Evolutionary conservation across 2,888 invertebrate genomes (phyloP), one percentile per base, ranked within the genome.

Genomic region (Dinocampus coccinellae): DNA sequence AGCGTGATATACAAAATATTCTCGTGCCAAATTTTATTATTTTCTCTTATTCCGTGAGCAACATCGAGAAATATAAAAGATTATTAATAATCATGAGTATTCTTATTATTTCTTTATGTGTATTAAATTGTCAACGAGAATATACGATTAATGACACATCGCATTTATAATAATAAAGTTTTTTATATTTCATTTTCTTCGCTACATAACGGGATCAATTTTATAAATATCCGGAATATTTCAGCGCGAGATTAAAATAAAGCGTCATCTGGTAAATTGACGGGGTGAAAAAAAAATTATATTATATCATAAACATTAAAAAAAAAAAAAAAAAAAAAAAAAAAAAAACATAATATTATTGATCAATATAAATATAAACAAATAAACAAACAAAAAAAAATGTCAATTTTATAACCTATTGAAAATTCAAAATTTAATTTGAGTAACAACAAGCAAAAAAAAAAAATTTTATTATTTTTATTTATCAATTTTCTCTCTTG

Each of bases 61-160:
- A 29, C 20, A 68, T 60, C 29, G 47, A 58, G 39, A 65, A 29
- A 22, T 29, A 58, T 52, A 33, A 42, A 26, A 67, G 10, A 11
- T 33, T 1, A 16, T 33, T n/a, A 47, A 47, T 16, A 20, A 47
- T 16, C 4, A n/a, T n/a, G n/a, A n/a, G 26, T 26, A 29, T 24
- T 57, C 22, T 58, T 22, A 22, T 10, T 34, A 3, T 20, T 29
- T 39, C 47, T 42, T 29, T 63, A 16, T 24, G 29, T 34, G 29
- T 20, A 11, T 20, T 16, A 22, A 26, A 29, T 13, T 39, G 39
- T 39, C 36, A 36, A 22, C 9, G 34, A 64, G 24, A 65, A 67
- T 66, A 33, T 42, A 55, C 55, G 70, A 66, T 66, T 66, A 66
- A 36, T 16, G 47, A 66, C 66, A 66, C 57, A 66, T 66, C 36